Evolutionary conservation across 1,140 invertebrate species (phyloP), one percentile per base, ranked within the genome.

Genomic region (Scaptomyza montana): DNA sequence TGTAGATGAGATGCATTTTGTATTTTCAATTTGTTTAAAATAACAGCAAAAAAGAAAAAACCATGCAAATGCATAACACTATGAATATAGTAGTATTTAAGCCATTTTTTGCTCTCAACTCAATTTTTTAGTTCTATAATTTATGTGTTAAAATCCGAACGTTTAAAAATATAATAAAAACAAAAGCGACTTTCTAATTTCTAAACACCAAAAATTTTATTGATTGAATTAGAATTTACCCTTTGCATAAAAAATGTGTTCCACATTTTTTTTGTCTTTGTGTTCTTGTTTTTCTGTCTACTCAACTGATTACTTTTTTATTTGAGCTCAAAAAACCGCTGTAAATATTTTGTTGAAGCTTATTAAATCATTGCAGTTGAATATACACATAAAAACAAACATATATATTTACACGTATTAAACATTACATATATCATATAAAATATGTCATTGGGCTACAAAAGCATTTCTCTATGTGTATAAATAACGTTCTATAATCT

Each of bases 51-150:
- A 59, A 61, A 10, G 19, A 5, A 33, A 21, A 7, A 56, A 55
- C 28, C 49, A 59, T 66, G 57, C 55, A 51, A 46, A 28, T 16
- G 68, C 68, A 75, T 59, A 49, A 70, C 30, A 70, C 66, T 61
- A 77, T 55, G 49, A 86, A 65, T 65, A 56, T 80, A 86, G 72
- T 87, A 86, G 77, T 76, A 36, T 46, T 65, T 86, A 87, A 87
- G 84, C 70, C 57, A 79, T 64, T 84, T 59, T 74, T 89, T 86
- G 78, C 85, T 89, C 80, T 89, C 84, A 74, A 80, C 66, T 78
- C 63, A 41, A n/a, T 19, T 70, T 74, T 87, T 89, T 79, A 77
- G 73, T 89, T 89, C 71, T 82, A 78, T 82, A 70, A 70, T 72
- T 73, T 87, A 85, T 85, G 70, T 89, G 77, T 89, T 67, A 89